Evolutionary conservation across 1,140 invertebrate species (phyloP).

Genomic region (Panulirus ornatus): DNA sequence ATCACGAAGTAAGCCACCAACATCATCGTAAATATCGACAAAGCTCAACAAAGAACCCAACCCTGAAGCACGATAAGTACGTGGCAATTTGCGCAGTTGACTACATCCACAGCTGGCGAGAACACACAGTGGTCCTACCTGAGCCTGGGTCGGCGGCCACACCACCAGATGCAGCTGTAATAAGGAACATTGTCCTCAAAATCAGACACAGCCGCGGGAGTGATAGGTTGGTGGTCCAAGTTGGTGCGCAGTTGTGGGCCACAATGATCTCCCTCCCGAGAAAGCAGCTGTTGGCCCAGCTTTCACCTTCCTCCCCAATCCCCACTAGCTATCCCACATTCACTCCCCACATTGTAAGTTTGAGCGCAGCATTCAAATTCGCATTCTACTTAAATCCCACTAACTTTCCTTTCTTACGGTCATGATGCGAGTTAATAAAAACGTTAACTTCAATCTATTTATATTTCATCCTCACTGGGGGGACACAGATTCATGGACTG

Average conservation of each 20-base stretch:
- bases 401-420: no score
- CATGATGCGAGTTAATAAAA: no score
- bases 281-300: slow-evolving; percentile 24
- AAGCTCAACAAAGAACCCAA: no score
- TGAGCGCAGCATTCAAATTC: not conserved
- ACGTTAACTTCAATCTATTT: no score
- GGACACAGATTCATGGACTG: no score
- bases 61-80: not conserved
- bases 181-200: not conserved
- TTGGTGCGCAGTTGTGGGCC: slow-evolving; percentile 37
- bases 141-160: not conserved
- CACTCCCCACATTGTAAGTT: slow-evolving; percentile 25
- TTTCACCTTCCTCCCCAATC: slow-evolving; percentile 16
- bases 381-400: no score
- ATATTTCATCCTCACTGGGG: no score
- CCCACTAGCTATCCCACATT: slow-evolving; percentile 23
- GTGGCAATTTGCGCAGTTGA: not conserved
- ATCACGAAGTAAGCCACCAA: no score
- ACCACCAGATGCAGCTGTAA: not conserved
- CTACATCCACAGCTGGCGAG: not conserved
- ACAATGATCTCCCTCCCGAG: slow-evolving; percentile 17
- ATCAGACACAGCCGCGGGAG: not conserved
- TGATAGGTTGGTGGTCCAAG: not conserved
- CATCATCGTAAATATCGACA: no score
- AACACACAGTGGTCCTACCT: not conserved